A percentile compares a stretch with the other conserved stretches of the same genome.
phyloP scores from a whole-genome alignment of 2,797 vertebrate genomes.

The Sebastes trivittatus region DNA sequence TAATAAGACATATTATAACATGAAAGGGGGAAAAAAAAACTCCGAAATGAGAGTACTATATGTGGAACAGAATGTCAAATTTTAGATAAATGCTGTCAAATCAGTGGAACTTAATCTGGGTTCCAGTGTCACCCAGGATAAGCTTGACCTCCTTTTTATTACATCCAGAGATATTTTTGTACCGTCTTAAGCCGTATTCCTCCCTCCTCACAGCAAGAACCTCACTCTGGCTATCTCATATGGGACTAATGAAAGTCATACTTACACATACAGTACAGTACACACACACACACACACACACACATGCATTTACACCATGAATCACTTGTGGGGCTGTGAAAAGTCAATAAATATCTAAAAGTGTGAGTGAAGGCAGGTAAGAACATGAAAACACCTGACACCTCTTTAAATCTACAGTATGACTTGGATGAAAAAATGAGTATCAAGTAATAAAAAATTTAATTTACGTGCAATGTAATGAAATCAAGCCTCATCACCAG shows the following conservation, averaged over 20 bases:
- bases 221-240: slow-evolving; percentile 47
- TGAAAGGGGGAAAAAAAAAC: neutral
- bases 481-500: slow-evolving; percentile 54
- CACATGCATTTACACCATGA: neutral
- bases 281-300: neutral
- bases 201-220: slow-evolving; percentile 62
- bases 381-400: neutral
- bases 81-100: slow-evolving; percentile 51
- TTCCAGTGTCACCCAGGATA: slow-evolving; percentile 55
- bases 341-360: neutral
- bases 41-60: slow-evolving; percentile 11
- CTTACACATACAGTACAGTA: slow-evolving; percentile 23
- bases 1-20: neutral
- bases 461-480: slow-evolving; percentile 44
- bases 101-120: slow-evolving; percentile 58
- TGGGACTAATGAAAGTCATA: slow-evolving; percentile 62
- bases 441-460: slow-evolving; percentile 22
- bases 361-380: slow-evolving; percentile 5
- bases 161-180: slow-evolving; percentile 65
- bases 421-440: slow-evolving; percentile 8
- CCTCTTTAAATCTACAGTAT: neutral
- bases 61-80: slow-evolving; percentile 19
- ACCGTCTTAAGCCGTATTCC: slow-evolving; percentile 67
- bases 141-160: slow-evolving; percentile 66
- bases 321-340: neutral